A percentile compares a stretch with the other conserved stretches of the same genome.
Evolutionary conservation across 2,888 invertebrate species (phyloP).

Genomic region (Ethmia dodecea): DNA sequence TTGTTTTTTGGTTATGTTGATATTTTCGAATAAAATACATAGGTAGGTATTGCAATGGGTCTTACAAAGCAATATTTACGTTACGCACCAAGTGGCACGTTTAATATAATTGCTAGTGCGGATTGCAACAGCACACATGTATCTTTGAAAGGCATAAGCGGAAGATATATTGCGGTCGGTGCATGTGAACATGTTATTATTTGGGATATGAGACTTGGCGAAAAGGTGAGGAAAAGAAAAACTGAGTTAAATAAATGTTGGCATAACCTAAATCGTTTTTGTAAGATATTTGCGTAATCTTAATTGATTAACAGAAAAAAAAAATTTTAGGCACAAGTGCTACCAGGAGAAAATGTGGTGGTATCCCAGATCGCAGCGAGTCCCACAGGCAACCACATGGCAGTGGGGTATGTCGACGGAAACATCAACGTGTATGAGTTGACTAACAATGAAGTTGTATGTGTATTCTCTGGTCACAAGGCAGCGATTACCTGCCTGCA

Average conservation of each 20-base stretch:
- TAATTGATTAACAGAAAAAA: background rate
- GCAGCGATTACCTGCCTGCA: slow-evolving; percentile 88
- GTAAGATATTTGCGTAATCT: background rate
- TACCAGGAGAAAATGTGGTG: slow-evolving; percentile 88
- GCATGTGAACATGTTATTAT: slow-evolving; percentile 95
- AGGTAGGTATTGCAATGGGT: slow-evolving; percentile 84
- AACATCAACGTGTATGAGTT: slow-evolving; percentile 90
- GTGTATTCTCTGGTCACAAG: slow-evolving; percentile 90
- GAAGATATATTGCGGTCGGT: slow-evolving; percentile 92
- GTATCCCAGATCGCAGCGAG: slow-evolving; percentile 87
- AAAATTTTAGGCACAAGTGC: slow-evolving; percentile 83
- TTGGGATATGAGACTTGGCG: slow-evolving; percentile 94
- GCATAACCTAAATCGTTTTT: background rate
- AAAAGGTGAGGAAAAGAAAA: slow-evolving; percentile 77
- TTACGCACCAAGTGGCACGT: slow-evolving; percentile 88
- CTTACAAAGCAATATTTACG: slow-evolving; percentile 96
- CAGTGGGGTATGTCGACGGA: slow-evolving; percentile 96
- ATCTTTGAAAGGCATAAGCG: slow-evolving; percentile 85
- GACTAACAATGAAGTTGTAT: slow-evolving; percentile 82
- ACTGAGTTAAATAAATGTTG: background rate
- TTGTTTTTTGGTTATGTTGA: slow-evolving; percentile 11
- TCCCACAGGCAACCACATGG: slow-evolving; percentile 87
- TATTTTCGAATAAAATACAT: background rate
- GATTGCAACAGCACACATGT: slow-evolving; percentile 90
- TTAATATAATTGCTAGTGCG: slow-evolving; percentile 90